A percentile compares a stretch with the other conserved stretches of the same genome.
phyloP scores from a whole-genome alignment of 2,888 invertebrate genomes.

The Deroplatys truncata region DNA sequence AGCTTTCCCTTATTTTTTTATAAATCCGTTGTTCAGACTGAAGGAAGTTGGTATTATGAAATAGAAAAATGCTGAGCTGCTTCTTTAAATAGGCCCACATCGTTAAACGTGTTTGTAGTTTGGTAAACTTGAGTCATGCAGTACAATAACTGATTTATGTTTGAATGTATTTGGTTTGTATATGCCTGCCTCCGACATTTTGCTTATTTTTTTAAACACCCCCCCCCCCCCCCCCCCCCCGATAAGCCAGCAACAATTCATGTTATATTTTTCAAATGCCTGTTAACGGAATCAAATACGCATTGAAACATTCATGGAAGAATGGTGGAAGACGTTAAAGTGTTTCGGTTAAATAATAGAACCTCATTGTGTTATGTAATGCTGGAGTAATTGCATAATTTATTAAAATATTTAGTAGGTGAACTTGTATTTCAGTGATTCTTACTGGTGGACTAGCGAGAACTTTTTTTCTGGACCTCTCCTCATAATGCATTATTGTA shows the following conservation, averaged over 20 bases:
- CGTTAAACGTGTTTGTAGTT: not conserved
- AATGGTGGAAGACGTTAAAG: conserved; percentile 2
- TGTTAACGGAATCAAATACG: not conserved
- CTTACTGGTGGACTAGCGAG: not conserved
- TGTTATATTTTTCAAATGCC: not conserved
- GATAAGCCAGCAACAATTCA: not conserved
- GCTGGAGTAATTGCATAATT: conserved; percentile 14
- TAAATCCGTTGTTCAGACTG: not conserved
- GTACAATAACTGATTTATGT: conserved; percentile 8
- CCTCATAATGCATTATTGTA: not conserved
- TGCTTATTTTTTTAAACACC: conserved; percentile 1
- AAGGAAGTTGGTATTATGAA: not conserved
- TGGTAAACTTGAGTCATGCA: not conserved
- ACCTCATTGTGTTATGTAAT: conserved; percentile 17
- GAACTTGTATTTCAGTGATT: not conserved
- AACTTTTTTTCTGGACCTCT: not conserved
- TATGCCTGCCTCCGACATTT: not conserved
- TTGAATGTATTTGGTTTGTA: conserved; percentile 13
- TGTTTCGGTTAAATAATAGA: not conserved
- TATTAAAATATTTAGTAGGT: conserved; percentile 17
- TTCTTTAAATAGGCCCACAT: not conserved
- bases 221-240: not conserved
- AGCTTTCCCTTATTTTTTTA: conserved; percentile 7
- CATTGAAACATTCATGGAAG: not conserved
- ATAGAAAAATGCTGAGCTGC: not conserved